Conservation (phyloP, 1,140 invertebrate species). For the Ips typographus region DNA sequence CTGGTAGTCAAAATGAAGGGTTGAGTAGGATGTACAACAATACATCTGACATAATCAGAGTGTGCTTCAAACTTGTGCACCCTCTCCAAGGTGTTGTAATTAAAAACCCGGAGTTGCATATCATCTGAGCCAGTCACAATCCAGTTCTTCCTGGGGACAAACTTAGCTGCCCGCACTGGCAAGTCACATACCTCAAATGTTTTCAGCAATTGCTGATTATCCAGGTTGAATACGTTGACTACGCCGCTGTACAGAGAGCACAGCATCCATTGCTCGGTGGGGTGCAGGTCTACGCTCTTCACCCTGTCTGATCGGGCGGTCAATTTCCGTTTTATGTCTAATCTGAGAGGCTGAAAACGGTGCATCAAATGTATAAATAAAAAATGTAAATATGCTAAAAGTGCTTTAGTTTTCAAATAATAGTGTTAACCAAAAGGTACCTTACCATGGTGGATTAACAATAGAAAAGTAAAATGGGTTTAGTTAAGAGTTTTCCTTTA, state of each 20-base stretch:
- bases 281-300: conserved; percentile 97
- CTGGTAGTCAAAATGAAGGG: conserved; percentile 96
- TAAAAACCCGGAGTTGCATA: conserved; percentile 94
- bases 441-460: conserved; percentile 14
- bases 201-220: conserved; percentile 90
- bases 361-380: conserved; percentile 18
- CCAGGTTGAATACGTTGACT: conserved; percentile 99
- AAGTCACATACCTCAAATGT: conserved; percentile 96
- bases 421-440: neutral
- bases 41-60: conserved; percentile 96
- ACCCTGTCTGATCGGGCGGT: conserved; percentile 97
- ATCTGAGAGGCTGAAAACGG: conserved; percentile 76
- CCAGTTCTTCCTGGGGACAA: conserved; percentile 98
- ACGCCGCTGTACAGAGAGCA: conserved; percentile 98
- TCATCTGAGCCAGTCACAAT: conserved; percentile 97
- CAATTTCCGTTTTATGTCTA: conserved; percentile 97
- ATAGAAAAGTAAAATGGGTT: neutral
- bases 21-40: conserved; percentile 96
- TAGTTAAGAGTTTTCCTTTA: conserved; percentile 2
- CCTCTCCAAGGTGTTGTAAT: conserved; percentile 97
- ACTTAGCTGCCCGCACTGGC: conserved; percentile 93
- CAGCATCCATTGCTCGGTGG: conserved; percentile 97
- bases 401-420: neutral
- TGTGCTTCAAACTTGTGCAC: conserved; percentile 97
- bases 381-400: neutral